phyloP scores from a whole-genome alignment of 2,113 vertebrate genomes.

The Cottus gobio region DNA sequence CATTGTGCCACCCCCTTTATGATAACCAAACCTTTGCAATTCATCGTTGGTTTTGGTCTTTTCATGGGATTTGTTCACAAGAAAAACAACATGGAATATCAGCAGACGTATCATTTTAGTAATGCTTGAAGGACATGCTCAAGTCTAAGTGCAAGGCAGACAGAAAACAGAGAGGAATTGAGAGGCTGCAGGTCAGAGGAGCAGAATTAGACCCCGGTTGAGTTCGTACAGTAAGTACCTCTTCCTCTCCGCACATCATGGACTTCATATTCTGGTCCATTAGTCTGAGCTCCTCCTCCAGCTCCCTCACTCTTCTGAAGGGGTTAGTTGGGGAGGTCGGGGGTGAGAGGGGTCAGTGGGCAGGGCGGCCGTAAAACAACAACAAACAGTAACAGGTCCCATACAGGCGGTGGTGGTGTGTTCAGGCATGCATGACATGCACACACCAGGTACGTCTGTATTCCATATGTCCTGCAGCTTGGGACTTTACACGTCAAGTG shows the following conservation, averaged over 20 bases:
- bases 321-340: conserved; percentile 76
- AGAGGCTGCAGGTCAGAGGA: conserved; percentile 40
- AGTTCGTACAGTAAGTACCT: conserved; percentile 87
- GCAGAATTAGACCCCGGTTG: conserved; percentile 10
- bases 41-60: neutral
- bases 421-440: conserved; percentile 72
- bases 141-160: conserved; percentile 25
- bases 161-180: conserved; percentile 26
- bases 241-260: conserved; percentile 96
- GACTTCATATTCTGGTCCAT: conserved; percentile 98
- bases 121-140: neutral
- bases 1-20: neutral
- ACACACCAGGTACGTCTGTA: conserved; percentile 51
- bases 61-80: conserved; percentile 10
- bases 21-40: neutral
- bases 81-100: neutral
- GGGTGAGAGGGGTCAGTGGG: conserved; percentile 27
- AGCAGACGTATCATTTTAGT: neutral
- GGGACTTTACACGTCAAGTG: neutral
- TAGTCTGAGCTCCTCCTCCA: conserved; percentile 94
- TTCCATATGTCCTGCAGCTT: neutral
- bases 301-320: conserved; percentile 90
- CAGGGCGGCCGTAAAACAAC: conserved; percentile 45
- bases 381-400: conserved; percentile 49
- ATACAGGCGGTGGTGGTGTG: conserved; percentile 56